A percentile compares a stretch with the other conserved stretches of the same genome.
phyloP scores from a whole-genome alignment of 2,888 invertebrate species.

The Exocentrus adspersus region DNA sequence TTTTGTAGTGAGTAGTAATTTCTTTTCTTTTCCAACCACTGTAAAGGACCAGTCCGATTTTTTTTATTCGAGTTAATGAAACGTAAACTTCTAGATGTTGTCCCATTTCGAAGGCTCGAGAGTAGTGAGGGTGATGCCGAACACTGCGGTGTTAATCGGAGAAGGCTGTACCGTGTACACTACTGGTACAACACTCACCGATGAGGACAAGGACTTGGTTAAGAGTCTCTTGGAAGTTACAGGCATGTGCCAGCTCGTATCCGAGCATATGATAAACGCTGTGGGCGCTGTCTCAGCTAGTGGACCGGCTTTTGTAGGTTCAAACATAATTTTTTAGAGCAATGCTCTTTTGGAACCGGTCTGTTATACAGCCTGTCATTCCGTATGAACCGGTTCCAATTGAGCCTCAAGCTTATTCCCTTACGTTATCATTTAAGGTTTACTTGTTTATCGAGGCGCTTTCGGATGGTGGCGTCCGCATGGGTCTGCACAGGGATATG shows the following conservation, averaged over 20 bases:
- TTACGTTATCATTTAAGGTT: constrained; percentile 68
- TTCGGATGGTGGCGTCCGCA: constrained; percentile 92
- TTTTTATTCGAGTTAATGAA: too few relatives aligned
- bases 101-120: constrained; percentile 56
- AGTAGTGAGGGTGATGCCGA: constrained; percentile 86
- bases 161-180: constrained; percentile 74
- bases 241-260: constrained; percentile 78
- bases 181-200: constrained; percentile 67
- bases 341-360: too few relatives aligned
- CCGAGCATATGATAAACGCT: constrained; percentile 83
- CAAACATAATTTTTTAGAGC: too few relatives aligned
- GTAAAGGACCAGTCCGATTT: too few relatives aligned
- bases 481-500: constrained; percentile 84
- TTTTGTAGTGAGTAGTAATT: too few relatives aligned
- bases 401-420: too few relatives aligned
- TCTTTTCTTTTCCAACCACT: too few relatives aligned
- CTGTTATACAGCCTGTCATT: too few relatives aligned
- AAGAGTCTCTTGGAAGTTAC: constrained; percentile 69
- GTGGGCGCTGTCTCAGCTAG: constrained; percentile 83
- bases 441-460: constrained; percentile 91
- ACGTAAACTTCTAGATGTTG: constrained; percentile 50
- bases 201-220: constrained; percentile 68
- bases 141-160: constrained; percentile 83
- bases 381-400: too few relatives aligned
- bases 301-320: constrained; percentile 92